Percentiles rank a stretch among this genome's conserved stretches.
Conservation (phyloP, 1,140 invertebrate species). For the Drosophila malerkotliana region DNA sequence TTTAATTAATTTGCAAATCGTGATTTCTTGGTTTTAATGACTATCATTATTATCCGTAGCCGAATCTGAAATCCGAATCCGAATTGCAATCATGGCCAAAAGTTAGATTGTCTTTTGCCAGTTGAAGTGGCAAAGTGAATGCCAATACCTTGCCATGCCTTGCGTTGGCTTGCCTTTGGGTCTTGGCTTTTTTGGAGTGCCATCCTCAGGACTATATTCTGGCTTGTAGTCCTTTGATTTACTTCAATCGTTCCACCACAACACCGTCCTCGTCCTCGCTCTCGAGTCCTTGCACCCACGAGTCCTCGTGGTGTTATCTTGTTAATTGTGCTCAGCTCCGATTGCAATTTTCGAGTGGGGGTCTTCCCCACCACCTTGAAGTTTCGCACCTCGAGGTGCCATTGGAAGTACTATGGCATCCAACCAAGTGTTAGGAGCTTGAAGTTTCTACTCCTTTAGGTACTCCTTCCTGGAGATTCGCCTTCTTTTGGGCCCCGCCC, state of each 20-base stretch:
- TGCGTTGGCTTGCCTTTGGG: too few species aligned
- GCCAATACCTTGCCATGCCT: background rate
- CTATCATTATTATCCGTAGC: slow-evolving; percentile 48
- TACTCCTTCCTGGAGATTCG: too few species aligned
- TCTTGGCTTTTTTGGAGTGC: background rate
- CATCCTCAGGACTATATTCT: background rate
- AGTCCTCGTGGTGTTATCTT: slow-evolving; percentile 52
- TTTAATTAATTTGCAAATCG: slow-evolving; percentile 69
- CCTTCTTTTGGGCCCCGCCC: background rate
- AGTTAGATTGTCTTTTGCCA: slow-evolving; percentile 77
- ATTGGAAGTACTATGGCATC: slow-evolving; percentile 3
- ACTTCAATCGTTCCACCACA: background rate
- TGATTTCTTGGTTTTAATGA: slow-evolving; percentile 51
- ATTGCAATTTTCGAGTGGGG: slow-evolving; percentile 73
- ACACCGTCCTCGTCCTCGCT: background rate
- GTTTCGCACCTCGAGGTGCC: slow-evolving; percentile 66
- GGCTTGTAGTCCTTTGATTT: slow-evolving; percentile 13
- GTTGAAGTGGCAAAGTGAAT: slow-evolving; percentile 25
- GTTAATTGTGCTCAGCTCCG: slow-evolving; percentile 69
- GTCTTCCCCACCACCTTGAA: slow-evolving; percentile 31
- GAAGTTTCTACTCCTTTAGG: slow-evolving; percentile 27
- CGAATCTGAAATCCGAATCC: background rate
- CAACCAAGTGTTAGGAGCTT: slow-evolving; percentile 15
- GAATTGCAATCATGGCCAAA: slow-evolving; percentile 65
- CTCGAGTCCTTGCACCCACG: too few species aligned